phyloP scores from a whole-genome alignment of 2,888 invertebrate species.

The Acleris cristana region DNA sequence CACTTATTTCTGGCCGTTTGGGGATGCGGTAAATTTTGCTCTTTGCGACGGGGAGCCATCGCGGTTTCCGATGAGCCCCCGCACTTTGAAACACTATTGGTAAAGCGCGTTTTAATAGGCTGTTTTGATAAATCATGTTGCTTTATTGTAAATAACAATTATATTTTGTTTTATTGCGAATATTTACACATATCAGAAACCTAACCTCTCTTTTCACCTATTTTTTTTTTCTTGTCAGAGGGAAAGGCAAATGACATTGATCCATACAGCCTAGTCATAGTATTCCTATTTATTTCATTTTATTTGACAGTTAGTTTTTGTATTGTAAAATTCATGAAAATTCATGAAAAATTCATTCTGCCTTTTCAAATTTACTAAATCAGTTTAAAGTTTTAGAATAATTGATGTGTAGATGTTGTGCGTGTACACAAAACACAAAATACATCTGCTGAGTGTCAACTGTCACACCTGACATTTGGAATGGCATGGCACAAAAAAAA shows the following conservation, averaged over 20 bases:
- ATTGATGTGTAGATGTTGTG: too few relatives aligned
- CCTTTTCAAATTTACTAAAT: too few relatives aligned
- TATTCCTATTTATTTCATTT: not conserved
- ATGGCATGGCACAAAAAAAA: slow-evolving; percentile 9
- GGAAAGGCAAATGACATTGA: too few relatives aligned
- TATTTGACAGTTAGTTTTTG: not conserved
- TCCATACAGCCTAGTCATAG: too few relatives aligned
- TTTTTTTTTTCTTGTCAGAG: too few relatives aligned
- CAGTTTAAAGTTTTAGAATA: too few relatives aligned
- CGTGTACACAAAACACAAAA: too few relatives aligned
- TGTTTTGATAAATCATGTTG: slow-evolving; percentile 51
- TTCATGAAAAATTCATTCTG: too few relatives aligned
- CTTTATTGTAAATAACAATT: not conserved
- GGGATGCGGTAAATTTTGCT: slow-evolving; percentile 90
- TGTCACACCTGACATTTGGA: slow-evolving; percentile 2
- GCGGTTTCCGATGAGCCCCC: slow-evolving; percentile 86
- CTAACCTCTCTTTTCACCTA: slow-evolving; percentile 15
- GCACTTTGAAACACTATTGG: slow-evolving; percentile 68
- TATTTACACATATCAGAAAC: slow-evolving; percentile 3
- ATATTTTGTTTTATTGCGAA: slow-evolving; percentile 5
- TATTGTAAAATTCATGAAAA: not conserved
- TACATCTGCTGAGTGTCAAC: too few relatives aligned
- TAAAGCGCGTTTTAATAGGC: slow-evolving; percentile 60
- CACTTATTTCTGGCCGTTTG: slow-evolving; percentile 80
- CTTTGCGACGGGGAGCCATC: slow-evolving; percentile 92